These are phyloP conservation scores for Aphelinus certus DNA, from an alignment of 1,140 invertebrate genomes.

Conservation along the genomic window DNA sequence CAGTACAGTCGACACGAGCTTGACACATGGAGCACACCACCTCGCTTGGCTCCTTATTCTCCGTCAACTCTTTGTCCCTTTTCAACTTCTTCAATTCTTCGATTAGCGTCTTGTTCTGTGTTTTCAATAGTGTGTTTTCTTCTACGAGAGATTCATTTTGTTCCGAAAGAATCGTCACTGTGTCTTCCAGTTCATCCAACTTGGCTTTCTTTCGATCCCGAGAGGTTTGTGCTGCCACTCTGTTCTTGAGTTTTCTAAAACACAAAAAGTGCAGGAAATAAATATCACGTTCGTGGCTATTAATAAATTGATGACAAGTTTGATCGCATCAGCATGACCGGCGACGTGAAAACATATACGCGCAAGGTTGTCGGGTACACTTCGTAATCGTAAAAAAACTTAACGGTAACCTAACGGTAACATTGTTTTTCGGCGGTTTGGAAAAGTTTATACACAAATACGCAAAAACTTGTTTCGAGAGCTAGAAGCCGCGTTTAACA, in stretches of 20 bases:
- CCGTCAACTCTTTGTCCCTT: slow-evolving; percentile 64
- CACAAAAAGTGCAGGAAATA: slow-evolving; percentile 11
- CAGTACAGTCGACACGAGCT: slow-evolving; percentile 69
- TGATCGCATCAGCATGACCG: no score
- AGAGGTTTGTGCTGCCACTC: slow-evolving; percentile 97
- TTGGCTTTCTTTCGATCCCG: slow-evolving; percentile 95
- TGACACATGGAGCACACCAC: slow-evolving; percentile 63
- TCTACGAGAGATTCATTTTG: slow-evolving; percentile 72
- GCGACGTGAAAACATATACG: neutral
- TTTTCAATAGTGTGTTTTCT: slow-evolving; percentile 73
- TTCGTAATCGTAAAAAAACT: neutral
- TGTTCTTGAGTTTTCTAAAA: slow-evolving; percentile 93
- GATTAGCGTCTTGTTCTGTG: slow-evolving; percentile 72
- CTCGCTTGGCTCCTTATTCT: slow-evolving; percentile 47
- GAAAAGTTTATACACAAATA: no score
- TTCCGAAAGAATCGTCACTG: slow-evolving; percentile 72
- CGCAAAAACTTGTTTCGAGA: no score
- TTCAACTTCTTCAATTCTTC: slow-evolving; percentile 73
- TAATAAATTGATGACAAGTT: neutral
- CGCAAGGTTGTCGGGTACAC: neutral
- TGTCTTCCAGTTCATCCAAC: slow-evolving; percentile 86
- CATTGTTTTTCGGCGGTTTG: no score
- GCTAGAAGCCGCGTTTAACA: no score
- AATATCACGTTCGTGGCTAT: neutral
- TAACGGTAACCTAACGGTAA: neutral